Conservation (phyloP, 2,888 invertebrate genomes). For the Epistrophe grossulariae region DNA sequence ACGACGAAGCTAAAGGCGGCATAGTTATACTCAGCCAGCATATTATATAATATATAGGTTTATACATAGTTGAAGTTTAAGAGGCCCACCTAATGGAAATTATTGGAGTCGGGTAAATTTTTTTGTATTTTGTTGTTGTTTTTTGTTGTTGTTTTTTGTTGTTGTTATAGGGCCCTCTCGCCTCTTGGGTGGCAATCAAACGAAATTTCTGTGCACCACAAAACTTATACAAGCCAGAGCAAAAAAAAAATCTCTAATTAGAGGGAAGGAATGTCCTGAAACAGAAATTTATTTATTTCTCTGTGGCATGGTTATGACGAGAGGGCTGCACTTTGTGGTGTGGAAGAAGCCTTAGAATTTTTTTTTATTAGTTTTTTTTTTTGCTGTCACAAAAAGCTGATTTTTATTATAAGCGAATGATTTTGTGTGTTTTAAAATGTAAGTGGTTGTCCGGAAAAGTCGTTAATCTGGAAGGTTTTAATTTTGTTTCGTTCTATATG, state of each 20-base stretch:
- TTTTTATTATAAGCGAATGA: conserved; percentile 36
- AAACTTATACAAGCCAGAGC: conserved; percentile 33
- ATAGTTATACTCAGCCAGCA: conserved; percentile 37
- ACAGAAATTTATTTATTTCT: conserved; percentile 39
- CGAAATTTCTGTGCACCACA: conserved; percentile 47
- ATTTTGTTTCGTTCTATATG: conserved; percentile 18
- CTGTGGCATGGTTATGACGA: conserved; percentile 14
- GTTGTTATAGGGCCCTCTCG: not conserved
- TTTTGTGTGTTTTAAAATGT: conserved; percentile 29
- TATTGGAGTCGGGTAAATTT: conserved; percentile 51
- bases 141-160: not conserved
- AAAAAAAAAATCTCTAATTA: conserved; percentile 67
- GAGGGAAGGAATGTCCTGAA: conserved; percentile 67
- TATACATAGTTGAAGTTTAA: conserved; percentile 48
- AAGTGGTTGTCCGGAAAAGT: conserved; percentile 40
- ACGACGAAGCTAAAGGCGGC: conserved; percentile 65
- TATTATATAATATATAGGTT: too few species aligned
- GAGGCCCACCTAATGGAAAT: conserved; percentile 63
- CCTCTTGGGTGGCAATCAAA: conserved; percentile 55
- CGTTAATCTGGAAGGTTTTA: conserved; percentile 46
- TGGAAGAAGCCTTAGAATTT: conserved; percentile 21
- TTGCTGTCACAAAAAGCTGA: conserved; percentile 24
- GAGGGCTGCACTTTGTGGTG: conserved; percentile 17
- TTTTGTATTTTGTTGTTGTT: conserved; percentile 5
- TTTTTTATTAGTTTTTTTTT: not conserved